These are phyloP conservation scores for Magallana nippona DNA, from an alignment of 2,888 invertebrate species.

Conservation along the genomic window DNA sequence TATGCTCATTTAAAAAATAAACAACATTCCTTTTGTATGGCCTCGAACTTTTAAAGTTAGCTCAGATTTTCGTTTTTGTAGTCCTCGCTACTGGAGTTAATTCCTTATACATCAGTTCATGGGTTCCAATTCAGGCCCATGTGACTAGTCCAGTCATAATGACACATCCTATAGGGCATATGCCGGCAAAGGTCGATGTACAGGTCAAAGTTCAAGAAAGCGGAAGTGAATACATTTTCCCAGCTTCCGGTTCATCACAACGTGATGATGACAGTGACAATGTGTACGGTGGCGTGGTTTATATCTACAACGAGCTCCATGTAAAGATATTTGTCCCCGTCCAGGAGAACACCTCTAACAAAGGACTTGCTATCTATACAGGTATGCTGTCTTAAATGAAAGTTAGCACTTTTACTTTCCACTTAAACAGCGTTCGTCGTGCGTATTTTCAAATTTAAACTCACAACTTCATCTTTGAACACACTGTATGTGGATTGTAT, in stretches of 20 bases:
- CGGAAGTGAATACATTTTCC: neutral
- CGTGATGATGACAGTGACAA: neutral
- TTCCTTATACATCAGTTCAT: neutral
- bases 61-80: too few relatives aligned
- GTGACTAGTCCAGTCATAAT: neutral
- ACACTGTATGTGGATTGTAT: too few relatives aligned
- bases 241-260: neutral
- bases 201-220: neutral
- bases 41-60: too few relatives aligned
- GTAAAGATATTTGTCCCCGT: neutral
- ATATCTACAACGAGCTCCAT: neutral
- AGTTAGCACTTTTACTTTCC: too few relatives aligned
- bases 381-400: neutral
- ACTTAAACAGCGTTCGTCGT: too few relatives aligned
- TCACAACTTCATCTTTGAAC: too few relatives aligned
- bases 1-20: too few relatives aligned
- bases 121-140: neutral
- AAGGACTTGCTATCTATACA: neutral
- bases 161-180: neutral
- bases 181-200: neutral
- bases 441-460: too few relatives aligned
- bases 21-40: too few relatives aligned
- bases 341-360: neutral
- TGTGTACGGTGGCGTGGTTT: neutral
- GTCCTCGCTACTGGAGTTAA: too few relatives aligned